phyloP scores from a whole-genome alignment of 35 echinoderm and acorn worm species.

The Eucidaris tribuloides region DNA sequence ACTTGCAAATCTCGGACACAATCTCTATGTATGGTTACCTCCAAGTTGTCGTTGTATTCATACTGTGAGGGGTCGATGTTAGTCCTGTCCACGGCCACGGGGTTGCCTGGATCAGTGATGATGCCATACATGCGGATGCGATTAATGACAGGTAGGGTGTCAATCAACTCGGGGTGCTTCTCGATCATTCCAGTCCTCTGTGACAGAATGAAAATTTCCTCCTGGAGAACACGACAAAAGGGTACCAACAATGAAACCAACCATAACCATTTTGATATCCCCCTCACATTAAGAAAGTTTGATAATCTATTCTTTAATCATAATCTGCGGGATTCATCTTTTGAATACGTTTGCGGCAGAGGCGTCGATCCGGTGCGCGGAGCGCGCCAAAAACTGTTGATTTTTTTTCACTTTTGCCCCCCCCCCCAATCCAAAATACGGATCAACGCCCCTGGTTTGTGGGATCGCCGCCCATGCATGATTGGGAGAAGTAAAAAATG shows the following conservation, averaged over 20 bases:
- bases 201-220: background rate
- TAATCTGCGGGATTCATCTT: background rate
- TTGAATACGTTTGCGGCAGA: background rate
- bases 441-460: no score
- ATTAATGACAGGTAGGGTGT: background rate
- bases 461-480: no score
- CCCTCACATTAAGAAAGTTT: background rate
- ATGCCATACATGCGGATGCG: background rate
- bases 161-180: background rate
- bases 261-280: background rate
- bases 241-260: background rate
- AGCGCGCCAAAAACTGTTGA: no score
- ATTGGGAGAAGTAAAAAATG: no score
- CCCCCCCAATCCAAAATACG: no score
- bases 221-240: background rate
- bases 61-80: background rate
- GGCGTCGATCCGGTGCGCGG: no score
- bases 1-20: no score
- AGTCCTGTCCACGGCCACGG: background rate
- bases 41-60: background rate
- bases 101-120: background rate
- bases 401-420: no score
- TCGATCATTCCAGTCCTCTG: conserved; percentile 6
- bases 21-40: no score
- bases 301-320: background rate